Evolutionary conservation across 2,113 vertebrate species (phyloP).

Genomic region (Xiphophorus maculatus): DNA sequence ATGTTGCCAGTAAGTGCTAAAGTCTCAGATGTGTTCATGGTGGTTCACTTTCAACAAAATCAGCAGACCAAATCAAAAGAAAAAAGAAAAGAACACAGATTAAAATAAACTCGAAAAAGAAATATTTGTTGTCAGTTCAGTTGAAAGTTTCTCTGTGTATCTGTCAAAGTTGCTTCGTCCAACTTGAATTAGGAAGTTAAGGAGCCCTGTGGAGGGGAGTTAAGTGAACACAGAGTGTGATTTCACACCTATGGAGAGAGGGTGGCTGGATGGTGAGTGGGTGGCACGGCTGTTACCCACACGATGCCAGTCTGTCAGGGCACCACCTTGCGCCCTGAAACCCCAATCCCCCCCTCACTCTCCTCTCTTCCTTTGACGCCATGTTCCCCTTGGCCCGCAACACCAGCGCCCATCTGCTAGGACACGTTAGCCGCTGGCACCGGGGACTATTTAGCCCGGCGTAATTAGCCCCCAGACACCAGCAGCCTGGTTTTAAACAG

Average conservation of each 20-base stretch:
- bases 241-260: constrained; percentile 73
- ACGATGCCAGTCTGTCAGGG: constrained; percentile 73
- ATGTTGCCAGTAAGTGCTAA: neutral
- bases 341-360: constrained; percentile 17
- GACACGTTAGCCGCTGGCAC: constrained; percentile 74
- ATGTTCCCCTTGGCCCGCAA: constrained; percentile 73
- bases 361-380: constrained; percentile 64
- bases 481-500: constrained; percentile 79
- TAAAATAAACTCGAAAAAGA: constrained; percentile 3
- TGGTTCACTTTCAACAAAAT: neutral
- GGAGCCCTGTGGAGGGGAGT: constrained; percentile 38
- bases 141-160: constrained; percentile 2
- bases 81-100: neutral
- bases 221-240: constrained; percentile 70
- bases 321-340: constrained; percentile 65
- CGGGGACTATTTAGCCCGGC: constrained; percentile 76
- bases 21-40: neutral
- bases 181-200: constrained; percentile 53
- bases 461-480: constrained; percentile 81
- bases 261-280: constrained; percentile 72
- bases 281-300: constrained; percentile 76
- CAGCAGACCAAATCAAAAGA: constrained; percentile 1
- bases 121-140: neutral
- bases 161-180: constrained; percentile 29
- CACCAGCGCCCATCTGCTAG: constrained; percentile 77